Evolutionary conservation across 1,140 invertebrate genomes (phyloP).

Genomic region (Platyura marginata): DNA sequence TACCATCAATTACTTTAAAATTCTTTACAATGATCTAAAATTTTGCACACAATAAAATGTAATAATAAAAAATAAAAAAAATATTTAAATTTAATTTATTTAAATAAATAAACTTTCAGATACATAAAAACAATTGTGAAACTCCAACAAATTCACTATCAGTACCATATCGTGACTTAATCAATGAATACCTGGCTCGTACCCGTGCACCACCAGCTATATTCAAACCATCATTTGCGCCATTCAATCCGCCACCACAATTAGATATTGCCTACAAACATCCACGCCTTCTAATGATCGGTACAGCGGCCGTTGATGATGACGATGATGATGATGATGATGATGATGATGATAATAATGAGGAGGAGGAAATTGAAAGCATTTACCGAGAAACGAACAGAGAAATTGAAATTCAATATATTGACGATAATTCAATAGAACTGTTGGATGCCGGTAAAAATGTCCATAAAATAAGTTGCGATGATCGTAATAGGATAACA

Average conservation of each 20-base stretch:
- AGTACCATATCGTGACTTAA: constrained; percentile 1
- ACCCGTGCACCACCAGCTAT: constrained; percentile 2
- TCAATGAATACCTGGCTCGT: constrained; percentile 3
- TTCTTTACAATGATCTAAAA: too few species aligned
- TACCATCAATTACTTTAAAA: too few species aligned
- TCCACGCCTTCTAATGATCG: constrained; percentile 2
- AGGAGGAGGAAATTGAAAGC: background rate
- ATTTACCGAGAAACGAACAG: background rate
- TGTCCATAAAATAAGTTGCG: background rate
- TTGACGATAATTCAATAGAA: background rate
- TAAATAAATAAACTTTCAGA: too few species aligned
- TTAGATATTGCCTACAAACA: constrained; percentile 5
- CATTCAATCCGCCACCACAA: background rate
- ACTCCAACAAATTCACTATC: background rate
- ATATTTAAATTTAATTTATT: too few species aligned
- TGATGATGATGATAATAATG: too few species aligned
- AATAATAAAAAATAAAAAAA: too few species aligned
- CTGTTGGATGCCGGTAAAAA: background rate
- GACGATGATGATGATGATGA: background rate
- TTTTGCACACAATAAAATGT: too few species aligned
- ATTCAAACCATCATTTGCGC: constrained; percentile 1
- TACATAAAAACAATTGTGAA: background rate
- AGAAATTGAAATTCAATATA: background rate
- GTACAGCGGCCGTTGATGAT: background rate
- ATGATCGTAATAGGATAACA: background rate